Evolutionary conservation across 1,140 invertebrate genomes (phyloP).

Genomic region (Tetramorium parvispinum): DNA sequence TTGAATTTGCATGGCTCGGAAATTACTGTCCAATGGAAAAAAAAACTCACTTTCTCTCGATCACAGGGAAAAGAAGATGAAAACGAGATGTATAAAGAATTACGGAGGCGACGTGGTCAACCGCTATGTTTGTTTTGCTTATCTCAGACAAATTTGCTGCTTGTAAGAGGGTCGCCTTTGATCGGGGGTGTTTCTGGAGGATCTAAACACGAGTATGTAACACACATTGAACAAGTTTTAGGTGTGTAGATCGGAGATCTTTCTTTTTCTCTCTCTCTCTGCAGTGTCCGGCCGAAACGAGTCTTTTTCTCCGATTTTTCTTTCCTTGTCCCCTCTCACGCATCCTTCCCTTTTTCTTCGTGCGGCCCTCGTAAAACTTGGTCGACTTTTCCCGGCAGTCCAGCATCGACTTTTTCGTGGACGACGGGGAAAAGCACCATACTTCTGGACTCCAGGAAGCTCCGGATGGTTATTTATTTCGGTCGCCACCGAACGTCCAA

Average conservation of each 20-base stretch:
- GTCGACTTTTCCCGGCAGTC: conserved; percentile 49
- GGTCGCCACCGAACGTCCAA: conserved; percentile 32
- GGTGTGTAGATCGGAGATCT: conserved; percentile 48
- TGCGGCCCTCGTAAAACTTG: conserved; percentile 58
- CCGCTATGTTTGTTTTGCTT: conserved; percentile 83
- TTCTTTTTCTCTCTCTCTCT: background rate
- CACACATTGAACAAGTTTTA: conserved; percentile 62
- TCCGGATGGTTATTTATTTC: conserved; percentile 64
- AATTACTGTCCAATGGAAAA: background rate
- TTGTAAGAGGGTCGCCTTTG: conserved; percentile 84
- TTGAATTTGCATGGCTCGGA: background rate
- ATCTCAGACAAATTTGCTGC: conserved; percentile 85
- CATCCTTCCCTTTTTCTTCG: conserved; percentile 18
- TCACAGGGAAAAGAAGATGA: background rate
- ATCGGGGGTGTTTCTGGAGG: conserved; percentile 75
- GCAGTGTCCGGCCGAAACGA: conserved; percentile 50
- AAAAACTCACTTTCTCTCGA: background rate
- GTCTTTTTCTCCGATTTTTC: conserved; percentile 59
- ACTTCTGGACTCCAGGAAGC: conserved; percentile 36
- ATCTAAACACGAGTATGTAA: conserved; percentile 61
- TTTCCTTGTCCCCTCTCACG: conserved; percentile 8
- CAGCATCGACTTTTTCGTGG: conserved; percentile 45
- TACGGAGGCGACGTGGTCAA: background rate
- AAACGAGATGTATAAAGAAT: conserved; percentile 14
- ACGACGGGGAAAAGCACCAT: conserved; percentile 16